Evolutionary conservation across 2,797 vertebrate genomes (phyloP).

Genomic region (Schizopygopsis malacanthus): DNA sequence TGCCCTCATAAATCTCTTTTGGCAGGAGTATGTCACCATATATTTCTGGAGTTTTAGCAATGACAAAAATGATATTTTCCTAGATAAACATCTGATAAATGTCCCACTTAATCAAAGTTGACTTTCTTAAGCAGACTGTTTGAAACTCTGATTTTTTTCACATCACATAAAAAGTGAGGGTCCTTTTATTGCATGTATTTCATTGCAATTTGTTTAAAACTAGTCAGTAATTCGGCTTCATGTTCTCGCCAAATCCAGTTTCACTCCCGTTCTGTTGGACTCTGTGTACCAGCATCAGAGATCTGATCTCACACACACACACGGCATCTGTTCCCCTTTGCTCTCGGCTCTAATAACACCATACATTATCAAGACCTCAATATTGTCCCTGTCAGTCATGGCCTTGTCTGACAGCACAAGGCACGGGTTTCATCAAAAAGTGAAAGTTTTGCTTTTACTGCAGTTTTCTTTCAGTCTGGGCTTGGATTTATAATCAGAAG

Average conservation of each 20-base stretch:
- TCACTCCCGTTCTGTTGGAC: not conserved
- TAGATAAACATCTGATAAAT: not conserved
- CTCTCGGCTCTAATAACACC: slow-evolving; percentile 4
- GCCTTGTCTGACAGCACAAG: slow-evolving; percentile 15
- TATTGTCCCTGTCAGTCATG: slow-evolving; percentile 1
- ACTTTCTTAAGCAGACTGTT: not conserved
- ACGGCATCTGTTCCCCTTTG: slow-evolving; percentile 5
- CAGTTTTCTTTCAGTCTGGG: not conserved
- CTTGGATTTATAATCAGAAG: not conserved
- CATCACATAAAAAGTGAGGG: not conserved
- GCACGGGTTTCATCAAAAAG: not conserved
- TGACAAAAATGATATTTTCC: not conserved
- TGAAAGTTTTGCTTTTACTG: not conserved
- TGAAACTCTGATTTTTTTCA: not conserved
- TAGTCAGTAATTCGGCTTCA: slow-evolving; percentile 6
- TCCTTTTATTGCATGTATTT: not conserved
- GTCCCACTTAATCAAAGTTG: not conserved
- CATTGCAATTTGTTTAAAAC: not conserved
- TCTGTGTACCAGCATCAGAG: slow-evolving; percentile 5
- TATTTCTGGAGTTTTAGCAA: not conserved
- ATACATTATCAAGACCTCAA: slow-evolving; percentile 2
- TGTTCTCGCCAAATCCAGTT: not conserved
- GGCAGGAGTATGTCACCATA: not conserved
- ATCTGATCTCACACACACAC: not conserved
- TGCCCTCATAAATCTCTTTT: not conserved